Evolutionary conservation across 2,888 invertebrate genomes (phyloP).

Genomic region (Drosophila prolongata): DNA sequence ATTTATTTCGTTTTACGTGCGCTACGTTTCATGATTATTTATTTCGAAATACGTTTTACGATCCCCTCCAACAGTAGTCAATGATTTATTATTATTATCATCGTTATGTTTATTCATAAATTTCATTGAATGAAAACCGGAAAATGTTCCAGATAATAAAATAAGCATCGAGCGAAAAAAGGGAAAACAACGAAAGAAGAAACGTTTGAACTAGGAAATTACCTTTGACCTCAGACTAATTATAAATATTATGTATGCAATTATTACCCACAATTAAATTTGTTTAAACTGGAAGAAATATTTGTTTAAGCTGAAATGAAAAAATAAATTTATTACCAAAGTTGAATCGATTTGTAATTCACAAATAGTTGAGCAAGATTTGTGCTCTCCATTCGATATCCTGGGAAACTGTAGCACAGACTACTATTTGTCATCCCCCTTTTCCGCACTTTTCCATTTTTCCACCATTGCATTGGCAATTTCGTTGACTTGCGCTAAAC

Average conservation of each 20-base stretch:
- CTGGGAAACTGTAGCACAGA: not conserved
- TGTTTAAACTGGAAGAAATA: not conserved
- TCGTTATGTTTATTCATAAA: slow-evolving; percentile 59
- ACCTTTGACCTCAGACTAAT: not conserved
- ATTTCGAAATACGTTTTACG: slow-evolving; percentile 32
- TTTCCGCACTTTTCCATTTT: not conserved
- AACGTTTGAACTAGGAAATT: not conserved
- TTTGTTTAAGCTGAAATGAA: not conserved
- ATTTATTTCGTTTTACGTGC: slow-evolving; percentile 29
- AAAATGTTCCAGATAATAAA: slow-evolving; percentile 48
- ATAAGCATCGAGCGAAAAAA: slow-evolving; percentile 12
- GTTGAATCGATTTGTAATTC: not conserved
- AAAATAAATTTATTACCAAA: not conserved
- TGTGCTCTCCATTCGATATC: too few relatives aligned
- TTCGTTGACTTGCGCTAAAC: slow-evolving; percentile 17
- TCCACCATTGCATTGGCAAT: slow-evolving; percentile 6
- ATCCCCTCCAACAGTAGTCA: slow-evolving; percentile 18
- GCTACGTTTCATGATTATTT: slow-evolving; percentile 35
- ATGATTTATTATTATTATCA: slow-evolving; percentile 62
- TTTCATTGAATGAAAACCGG: slow-evolving; percentile 41
- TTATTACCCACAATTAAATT: too few relatives aligned
- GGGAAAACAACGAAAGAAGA: too few relatives aligned
- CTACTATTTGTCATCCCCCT: not conserved
- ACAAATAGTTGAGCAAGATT: not conserved
- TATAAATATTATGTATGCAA: too few relatives aligned